These are phyloP conservation scores for Clunio marinus DNA, from an alignment of 2,888 invertebrate species.

Conservation along the genomic window DNA sequence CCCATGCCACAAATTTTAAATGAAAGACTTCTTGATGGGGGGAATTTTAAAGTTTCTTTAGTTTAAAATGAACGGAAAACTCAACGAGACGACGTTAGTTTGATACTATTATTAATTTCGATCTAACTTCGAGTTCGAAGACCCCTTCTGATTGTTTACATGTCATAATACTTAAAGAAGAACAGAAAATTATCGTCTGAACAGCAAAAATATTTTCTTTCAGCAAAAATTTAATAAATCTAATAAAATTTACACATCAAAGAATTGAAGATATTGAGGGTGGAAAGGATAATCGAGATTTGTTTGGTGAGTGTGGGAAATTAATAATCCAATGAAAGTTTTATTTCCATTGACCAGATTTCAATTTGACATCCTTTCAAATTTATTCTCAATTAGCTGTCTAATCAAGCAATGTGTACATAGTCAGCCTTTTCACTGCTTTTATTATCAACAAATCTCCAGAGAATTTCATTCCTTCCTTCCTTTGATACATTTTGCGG, in stretches of 20 bases:
- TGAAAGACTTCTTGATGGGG: conserved; percentile 5
- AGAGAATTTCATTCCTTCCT: neutral
- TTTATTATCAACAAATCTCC: conserved; percentile 14
- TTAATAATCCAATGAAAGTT: conserved; percentile 17
- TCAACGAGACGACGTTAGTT: neutral
- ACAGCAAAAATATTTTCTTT: conserved; percentile 12
- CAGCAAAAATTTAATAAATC: conserved; percentile 9
- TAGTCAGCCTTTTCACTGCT: too few relatives aligned
- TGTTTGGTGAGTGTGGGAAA: conserved; percentile 12
- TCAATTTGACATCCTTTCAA: too few relatives aligned
- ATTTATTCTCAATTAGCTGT: too few relatives aligned
- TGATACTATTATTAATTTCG: conserved; percentile 13
- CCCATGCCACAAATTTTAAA: neutral
- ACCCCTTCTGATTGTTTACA: neutral
- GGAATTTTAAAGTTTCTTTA: neutral
- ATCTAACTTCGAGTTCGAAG: conserved; percentile 18
- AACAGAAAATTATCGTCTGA: neutral
- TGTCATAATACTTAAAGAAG: neutral
- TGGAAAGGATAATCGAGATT: neutral
- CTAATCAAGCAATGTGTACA: too few relatives aligned
- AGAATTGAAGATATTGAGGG: too few relatives aligned
- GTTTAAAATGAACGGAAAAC: neutral
- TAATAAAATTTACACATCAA: conserved; percentile 27
- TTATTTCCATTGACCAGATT: neutral
- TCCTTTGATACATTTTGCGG: conserved; percentile 9